A percentile compares a stretch with the other conserved stretches of the same genome.
These are phyloP conservation scores for Aproaerema taeniolella DNA, from an alignment of 2,888 invertebrate species.

Conservation along the genomic window DNA sequence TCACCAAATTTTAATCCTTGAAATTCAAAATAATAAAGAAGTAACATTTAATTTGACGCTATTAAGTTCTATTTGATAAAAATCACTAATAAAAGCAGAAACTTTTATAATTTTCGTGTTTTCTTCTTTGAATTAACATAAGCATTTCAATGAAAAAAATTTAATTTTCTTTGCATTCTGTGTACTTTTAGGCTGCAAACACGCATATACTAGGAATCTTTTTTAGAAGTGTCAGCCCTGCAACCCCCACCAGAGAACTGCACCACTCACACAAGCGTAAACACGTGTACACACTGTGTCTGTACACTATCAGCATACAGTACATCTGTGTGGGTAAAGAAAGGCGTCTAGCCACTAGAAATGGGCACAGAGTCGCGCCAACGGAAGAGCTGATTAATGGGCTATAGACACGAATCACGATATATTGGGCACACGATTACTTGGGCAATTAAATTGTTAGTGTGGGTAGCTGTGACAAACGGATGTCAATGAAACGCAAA, in stretches of 20 bases:
- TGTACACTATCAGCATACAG: constrained; percentile 7
- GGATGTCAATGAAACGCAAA: not conserved
- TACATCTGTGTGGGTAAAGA: constrained; percentile 62
- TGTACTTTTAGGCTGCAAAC: no score
- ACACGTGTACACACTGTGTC: constrained; percentile 1
- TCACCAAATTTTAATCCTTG: no score
- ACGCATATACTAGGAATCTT: no score
- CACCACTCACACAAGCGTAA: constrained; percentile 12
- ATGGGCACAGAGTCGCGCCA: constrained; percentile 54
- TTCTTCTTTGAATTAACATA: no score
- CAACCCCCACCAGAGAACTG: constrained; percentile 8
- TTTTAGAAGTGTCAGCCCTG: constrained; percentile 3
- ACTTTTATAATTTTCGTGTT: no score
- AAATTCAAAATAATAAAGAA: no score
- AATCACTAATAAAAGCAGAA: no score
- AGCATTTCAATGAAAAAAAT: no score
- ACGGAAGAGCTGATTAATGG: not conserved
- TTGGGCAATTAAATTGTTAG: not conserved
- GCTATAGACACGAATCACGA: not conserved
- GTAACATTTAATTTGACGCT: no score
- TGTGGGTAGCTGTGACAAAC: not conserved
- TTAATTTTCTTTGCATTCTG: no score
- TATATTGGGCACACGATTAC: constrained; percentile 3
- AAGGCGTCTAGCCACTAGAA: constrained; percentile 71
- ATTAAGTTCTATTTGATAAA: no score